These are phyloP conservation scores for Gonocerus acuteangulatus DNA, from an alignment of 2,888 invertebrate species.

Conservation along the genomic window DNA sequence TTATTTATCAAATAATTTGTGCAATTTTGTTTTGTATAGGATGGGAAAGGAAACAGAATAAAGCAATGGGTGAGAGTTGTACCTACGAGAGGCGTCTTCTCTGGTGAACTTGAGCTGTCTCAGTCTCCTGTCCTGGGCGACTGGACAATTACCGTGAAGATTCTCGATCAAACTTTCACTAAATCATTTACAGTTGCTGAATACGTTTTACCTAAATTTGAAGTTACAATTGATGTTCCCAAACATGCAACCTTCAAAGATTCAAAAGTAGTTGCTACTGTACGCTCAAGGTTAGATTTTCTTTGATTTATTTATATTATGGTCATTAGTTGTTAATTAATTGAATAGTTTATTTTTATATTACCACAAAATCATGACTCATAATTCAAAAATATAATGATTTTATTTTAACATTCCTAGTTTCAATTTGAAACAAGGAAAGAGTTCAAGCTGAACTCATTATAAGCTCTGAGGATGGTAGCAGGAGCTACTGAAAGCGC, in stretches of 20 bases:
- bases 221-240: constrained; percentile 74
- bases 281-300: constrained; percentile 67
- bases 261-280: constrained; percentile 65
- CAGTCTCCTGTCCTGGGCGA: constrained; percentile 76
- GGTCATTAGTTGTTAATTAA: too few species aligned
- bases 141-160: constrained; percentile 70
- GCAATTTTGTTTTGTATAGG: constrained; percentile 46
- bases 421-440: too few species aligned
- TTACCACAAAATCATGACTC: too few species aligned
- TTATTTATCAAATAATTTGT: too few species aligned
- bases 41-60: constrained; percentile 68
- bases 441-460: too few species aligned
- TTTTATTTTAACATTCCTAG: too few species aligned
- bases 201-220: constrained; percentile 88
- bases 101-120: constrained; percentile 67
- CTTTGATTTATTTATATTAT: too few species aligned
- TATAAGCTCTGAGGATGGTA: too few species aligned
- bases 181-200: constrained; percentile 77
- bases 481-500: too few species aligned
- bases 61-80: constrained; percentile 67
- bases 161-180: constrained; percentile 57
- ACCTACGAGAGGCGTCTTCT: constrained; percentile 65
- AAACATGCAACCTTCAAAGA: constrained; percentile 75
- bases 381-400: too few species aligned
- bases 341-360: too few species aligned